These are phyloP conservation scores for Melierax canorus DNA, from an alignment of 2,113 vertebrate species.

Conservation along the genomic window DNA sequence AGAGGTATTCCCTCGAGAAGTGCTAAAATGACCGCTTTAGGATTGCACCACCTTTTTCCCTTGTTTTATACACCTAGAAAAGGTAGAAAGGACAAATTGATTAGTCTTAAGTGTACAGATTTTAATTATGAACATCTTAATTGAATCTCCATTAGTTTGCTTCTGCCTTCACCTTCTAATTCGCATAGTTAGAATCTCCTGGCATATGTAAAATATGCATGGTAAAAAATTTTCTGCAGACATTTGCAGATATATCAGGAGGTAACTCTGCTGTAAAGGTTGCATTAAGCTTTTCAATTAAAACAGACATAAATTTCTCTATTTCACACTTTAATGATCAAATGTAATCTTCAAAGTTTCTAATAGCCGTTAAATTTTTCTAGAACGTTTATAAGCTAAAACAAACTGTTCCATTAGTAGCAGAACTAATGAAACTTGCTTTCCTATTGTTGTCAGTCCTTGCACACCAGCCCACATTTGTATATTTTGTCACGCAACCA, in stretches of 20 bases:
- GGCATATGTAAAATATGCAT: background rate
- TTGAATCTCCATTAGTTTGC: background rate
- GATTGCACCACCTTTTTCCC: rapidly evolving
- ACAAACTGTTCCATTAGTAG: background rate
- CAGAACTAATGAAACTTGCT: conserved; percentile 13
- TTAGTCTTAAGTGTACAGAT: background rate
- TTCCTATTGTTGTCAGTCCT: background rate
- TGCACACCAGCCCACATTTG: background rate
- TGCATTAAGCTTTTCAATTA: conserved; percentile 14
- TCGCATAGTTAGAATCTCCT: background rate
- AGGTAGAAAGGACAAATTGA: background rate
- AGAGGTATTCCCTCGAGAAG: background rate
- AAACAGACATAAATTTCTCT: conserved; percentile 1
- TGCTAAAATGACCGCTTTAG: background rate
- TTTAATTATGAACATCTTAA: background rate
- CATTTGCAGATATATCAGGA: background rate
- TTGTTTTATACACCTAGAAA: background rate
- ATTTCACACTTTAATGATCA: conserved; percentile 25
- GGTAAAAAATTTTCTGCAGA: background rate
- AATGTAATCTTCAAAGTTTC: background rate
- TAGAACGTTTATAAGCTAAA: background rate
- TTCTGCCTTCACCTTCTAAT: background rate
- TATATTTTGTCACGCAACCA: background rate
- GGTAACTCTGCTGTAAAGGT: background rate
- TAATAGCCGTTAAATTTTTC: background rate